Percentiles rank a stretch among this genome's conserved stretches.
phyloP scores from a whole-genome alignment of 2,888 invertebrate species.

The Cheilosia scutellata region DNA sequence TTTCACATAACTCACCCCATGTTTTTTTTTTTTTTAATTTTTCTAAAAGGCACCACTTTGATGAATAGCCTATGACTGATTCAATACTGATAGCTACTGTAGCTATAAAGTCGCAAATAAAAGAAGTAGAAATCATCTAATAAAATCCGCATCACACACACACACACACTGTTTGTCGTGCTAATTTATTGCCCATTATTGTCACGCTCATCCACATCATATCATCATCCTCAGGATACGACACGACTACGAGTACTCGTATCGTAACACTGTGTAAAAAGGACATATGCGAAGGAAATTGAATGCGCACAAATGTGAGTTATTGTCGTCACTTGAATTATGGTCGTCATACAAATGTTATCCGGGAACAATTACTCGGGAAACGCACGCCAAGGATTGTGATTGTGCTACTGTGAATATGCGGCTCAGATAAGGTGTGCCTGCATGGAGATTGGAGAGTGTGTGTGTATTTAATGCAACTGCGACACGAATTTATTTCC shows the following conservation, averaged over 20 bases:
- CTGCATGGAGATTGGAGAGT: neutral
- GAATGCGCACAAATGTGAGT: constrained; percentile 74
- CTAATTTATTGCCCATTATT: constrained; percentile 75
- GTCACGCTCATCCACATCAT: constrained; percentile 70
- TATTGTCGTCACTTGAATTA: constrained; percentile 75
- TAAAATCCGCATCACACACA: constrained; percentile 50
- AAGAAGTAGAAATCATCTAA: constrained; percentile 24
- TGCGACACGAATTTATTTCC: constrained; percentile 59
- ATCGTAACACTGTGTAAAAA: constrained; percentile 48
- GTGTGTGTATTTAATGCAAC: constrained; percentile 29
- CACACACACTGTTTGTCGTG: constrained; percentile 60
- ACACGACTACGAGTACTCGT: constrained; percentile 9
- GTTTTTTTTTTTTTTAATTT: neutral
- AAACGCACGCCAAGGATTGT: constrained; percentile 71
- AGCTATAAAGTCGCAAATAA: neutral
- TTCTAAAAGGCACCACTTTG: constrained; percentile 26
- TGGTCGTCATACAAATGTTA: constrained; percentile 75
- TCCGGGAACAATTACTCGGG: constrained; percentile 70
- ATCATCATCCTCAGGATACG: constrained; percentile 63
- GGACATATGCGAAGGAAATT: constrained; percentile 74
- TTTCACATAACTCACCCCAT: neutral
- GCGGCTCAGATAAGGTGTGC: constrained; percentile 39
- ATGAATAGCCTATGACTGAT: constrained; percentile 73
- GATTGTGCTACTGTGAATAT: constrained; percentile 3
- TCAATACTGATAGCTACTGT: constrained; percentile 45